Evolutionary conservation across 2,797 vertebrate genomes (phyloP), one percentile per base, ranked within the genome.

Genomic region (Dendrocincla fuliginosa): DNA sequence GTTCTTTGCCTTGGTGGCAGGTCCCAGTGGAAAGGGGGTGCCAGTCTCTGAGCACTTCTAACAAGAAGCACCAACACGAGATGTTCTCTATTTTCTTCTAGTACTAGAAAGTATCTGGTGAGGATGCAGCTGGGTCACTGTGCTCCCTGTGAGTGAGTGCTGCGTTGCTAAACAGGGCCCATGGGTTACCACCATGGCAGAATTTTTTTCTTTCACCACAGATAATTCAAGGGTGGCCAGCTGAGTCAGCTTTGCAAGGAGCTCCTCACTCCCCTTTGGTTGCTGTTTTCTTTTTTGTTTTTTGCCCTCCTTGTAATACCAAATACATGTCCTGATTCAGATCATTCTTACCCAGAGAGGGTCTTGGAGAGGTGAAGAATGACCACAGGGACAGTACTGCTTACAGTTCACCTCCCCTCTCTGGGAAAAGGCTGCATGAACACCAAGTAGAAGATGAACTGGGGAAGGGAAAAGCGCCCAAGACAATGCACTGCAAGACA

Each of bases 251-350:
- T 68, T 60, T 17, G 50, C 60, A 53, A 9, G 3, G 27, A 33
- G 33, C 12, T 74, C n/a, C 37, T 16, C 7, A 5, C 28, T 44
- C 53, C 5, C 1, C 1, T 18, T 22, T 41, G 14, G 46, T 7
- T 76, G 59, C 42, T 87, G 1, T 27, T 50, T 3, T 19, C 50
- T 44, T 44, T 76, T 39, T 42, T 2, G 1, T 50, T 55, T 63
- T 73, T 59, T 67, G 39, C 35, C 32, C 2, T n/a, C 44, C 33
- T 44, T 80, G 33, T 22, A 39, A 50, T 5, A 28, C 16, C 9
- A 6, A 37, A 46, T 27, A 17, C 0, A 0, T 2, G 16, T 44
- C 5, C 24, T 0, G 1, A 22, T 9, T 27, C 39, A 35, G 44
- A 27, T 55, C 15, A 3, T 2, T 44, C 28, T 39, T 37, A 42